Percentiles rank a stretch among this genome's conserved stretches.
These are phyloP conservation scores for Mesembrinibis cayennensis DNA, from an alignment of 2,113 vertebrate genomes.

Conservation along the genomic window DNA sequence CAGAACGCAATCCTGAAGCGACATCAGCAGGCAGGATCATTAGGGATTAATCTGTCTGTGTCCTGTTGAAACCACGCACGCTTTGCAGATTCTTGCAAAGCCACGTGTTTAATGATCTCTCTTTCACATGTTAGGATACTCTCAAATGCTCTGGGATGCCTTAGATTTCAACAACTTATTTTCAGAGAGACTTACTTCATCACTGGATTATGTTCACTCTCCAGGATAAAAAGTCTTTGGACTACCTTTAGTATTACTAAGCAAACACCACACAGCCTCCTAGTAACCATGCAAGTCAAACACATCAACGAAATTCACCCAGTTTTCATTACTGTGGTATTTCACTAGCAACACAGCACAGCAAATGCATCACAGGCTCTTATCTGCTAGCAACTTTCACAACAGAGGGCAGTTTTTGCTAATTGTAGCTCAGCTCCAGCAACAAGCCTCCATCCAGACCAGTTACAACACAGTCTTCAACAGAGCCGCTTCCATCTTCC, in stretches of 20 bases:
- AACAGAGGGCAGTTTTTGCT: neutral
- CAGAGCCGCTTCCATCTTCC: neutral
- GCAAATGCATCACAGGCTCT: fast-evolving
- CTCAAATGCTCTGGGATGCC: neutral
- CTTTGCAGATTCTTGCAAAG: neutral
- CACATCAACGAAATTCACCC: fast-evolving
- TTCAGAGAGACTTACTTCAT: neutral
- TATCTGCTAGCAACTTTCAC: neutral
- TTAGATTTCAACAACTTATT: neutral
- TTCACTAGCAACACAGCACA: neutral
- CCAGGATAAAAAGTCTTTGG: no score
- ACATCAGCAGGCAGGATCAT: neutral
- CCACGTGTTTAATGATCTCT: neutral
- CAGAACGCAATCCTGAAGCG: neutral
- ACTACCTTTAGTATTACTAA: neutral
- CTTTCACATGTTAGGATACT: neutral
- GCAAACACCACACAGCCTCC: neutral
- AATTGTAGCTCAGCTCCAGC: neutral
- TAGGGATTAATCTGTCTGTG: neutral
- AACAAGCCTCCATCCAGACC: neutral
- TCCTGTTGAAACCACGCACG: neutral
- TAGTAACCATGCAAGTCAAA: fast-evolving
- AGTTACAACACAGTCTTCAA: neutral
- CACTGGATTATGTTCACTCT: neutral
- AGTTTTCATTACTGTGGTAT: neutral